phyloP scores from a whole-genome alignment of 2,113 vertebrate species.

The Taurulus bubalis region DNA sequence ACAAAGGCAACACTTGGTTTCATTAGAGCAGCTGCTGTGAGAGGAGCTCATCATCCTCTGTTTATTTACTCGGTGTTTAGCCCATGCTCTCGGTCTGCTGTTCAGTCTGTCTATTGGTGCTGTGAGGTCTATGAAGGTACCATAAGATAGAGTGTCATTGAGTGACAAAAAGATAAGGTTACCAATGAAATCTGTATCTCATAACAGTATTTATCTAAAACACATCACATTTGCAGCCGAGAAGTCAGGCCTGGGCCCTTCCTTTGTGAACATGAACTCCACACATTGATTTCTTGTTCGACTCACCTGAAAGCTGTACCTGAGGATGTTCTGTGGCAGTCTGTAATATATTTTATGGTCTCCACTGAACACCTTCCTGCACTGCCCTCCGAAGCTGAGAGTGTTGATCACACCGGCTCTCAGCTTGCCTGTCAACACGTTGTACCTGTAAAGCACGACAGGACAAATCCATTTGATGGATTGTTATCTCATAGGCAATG shows the following conservation, averaged over 20 bases:
- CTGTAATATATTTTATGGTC: slow-evolving; percentile 85
- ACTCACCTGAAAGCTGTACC: slow-evolving; percentile 91
- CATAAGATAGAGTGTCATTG: neutral
- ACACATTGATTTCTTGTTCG: neutral
- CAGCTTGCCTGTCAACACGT: slow-evolving; percentile 84
- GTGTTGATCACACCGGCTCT: slow-evolving; percentile 89
- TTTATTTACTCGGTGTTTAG: no score
- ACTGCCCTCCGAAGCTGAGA: slow-evolving; percentile 91
- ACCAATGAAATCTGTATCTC: neutral
- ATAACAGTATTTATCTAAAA: neutral
- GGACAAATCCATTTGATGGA: neutral
- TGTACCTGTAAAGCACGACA: slow-evolving; percentile 78
- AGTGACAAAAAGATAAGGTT: neutral
- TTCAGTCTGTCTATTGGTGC: neutral
- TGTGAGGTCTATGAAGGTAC: neutral
- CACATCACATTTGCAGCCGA: neutral
- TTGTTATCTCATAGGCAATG: neutral
- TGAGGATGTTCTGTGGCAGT: slow-evolving; percentile 89
- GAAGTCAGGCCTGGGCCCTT: no score
- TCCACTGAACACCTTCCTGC: slow-evolving; percentile 89
- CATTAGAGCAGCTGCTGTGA: neutral
- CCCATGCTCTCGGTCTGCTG: neutral
- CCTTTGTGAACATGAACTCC: neutral
- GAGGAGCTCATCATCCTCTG: neutral
- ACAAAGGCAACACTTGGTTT: neutral